Conservation (phyloP, 2,888 invertebrate genomes). For the Choristoneura rosaceana region DNA sequence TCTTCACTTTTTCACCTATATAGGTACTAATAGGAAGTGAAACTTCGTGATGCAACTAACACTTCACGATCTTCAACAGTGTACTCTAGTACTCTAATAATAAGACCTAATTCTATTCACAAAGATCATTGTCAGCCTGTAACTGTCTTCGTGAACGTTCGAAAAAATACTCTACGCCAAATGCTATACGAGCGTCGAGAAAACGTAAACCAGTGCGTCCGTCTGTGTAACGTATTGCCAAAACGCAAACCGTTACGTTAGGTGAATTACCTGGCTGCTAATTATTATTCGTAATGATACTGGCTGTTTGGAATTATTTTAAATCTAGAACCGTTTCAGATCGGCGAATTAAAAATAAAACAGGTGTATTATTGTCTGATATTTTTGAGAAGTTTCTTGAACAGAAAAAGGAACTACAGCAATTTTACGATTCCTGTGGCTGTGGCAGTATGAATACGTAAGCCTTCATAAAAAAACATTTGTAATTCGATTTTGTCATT, state of each 20-base stretch:
- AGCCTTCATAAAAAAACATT: too few relatives aligned
- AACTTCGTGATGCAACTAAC: background rate
- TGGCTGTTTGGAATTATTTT: background rate
- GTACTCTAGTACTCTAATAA: background rate
- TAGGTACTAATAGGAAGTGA: constrained; percentile 3
- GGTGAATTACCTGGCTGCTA: constrained; percentile 15
- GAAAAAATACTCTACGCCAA: background rate
- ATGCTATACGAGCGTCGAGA: background rate
- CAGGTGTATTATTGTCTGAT: too few relatives aligned
- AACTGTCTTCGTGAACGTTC: background rate
- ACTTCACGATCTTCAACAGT: background rate
- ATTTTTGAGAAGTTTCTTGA: too few relatives aligned
- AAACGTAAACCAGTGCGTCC: background rate
- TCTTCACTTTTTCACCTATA: constrained; percentile 4
- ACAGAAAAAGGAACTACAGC: too few relatives aligned
- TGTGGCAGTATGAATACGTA: too few relatives aligned
- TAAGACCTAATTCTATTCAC: constrained; percentile 5
- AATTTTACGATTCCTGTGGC: too few relatives aligned
- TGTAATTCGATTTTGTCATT: too few relatives aligned
- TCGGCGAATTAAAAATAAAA: background rate
- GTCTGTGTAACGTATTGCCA: background rate
- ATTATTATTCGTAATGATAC: constrained; percentile 17
- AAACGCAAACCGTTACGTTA: constrained; percentile 15
- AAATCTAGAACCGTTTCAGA: background rate
- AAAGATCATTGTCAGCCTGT: too few relatives aligned